Evolutionary conservation across 2,797 vertebrate genomes (phyloP), one percentile per base, ranked within the genome.

Genomic region (Mormyrus proboscirostris): DNA sequence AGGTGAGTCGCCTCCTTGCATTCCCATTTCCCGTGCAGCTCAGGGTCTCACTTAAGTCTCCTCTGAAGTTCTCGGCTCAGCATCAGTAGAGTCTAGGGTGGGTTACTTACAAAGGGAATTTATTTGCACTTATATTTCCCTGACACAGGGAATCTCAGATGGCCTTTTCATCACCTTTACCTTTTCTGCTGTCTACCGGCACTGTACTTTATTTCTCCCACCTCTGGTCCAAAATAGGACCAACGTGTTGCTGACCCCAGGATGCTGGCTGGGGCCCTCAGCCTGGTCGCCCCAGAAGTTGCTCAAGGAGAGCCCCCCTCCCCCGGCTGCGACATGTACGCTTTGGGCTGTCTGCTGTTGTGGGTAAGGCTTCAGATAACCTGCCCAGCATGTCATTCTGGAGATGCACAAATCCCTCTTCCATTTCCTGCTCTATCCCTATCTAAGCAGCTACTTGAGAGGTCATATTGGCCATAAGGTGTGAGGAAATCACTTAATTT

Each of bases 281-380:
- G 93, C 90, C 93, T 97, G 79, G 85, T 94, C 1, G 94, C 96
- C 91, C 96, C 96, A 38, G 96, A 97, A 91, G 22, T 96, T 89
- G 95, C 92, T 86, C 90, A 90, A 69, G 95, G 96, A 84, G 93
- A 94, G 29, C 14, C 25, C 12, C 91, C 93, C 89, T 95, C 95
- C 91, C 91, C 95, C 84, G 92, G 94, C 92, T 95, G 94, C 59
- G 97, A 97, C 91, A 94, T 97, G 90, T 97, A 95, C 92, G 94
- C 95, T 57, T 96, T 94, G 41, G 96, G 95, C 59, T 95, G 95
- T 79, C 93, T 96, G 79, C 29, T 90, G 16, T 51, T 89, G 33
- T 89, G 88, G 90, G 90, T 90, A 73, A 44, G 49, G 10, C 51
- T 44, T 16, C 90, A 79, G 55, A 44, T 51, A 89, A 82, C 41